Conservation (phyloP, 2,113 vertebrate species). For the Taxidea taxus region DNA sequence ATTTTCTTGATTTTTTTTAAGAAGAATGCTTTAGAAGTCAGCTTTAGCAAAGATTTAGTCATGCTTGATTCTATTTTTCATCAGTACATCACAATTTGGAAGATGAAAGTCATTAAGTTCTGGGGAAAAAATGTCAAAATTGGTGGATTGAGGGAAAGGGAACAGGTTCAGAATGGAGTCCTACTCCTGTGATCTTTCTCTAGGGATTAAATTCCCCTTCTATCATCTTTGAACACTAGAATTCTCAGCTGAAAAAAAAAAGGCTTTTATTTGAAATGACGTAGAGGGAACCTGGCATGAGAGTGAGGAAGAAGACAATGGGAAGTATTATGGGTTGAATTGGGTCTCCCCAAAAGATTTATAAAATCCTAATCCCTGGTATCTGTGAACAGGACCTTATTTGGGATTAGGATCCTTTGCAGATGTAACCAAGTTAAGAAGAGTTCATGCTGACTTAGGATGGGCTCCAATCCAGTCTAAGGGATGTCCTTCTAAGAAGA, state of each 20-base stretch:
- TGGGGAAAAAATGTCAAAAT: too few species aligned
- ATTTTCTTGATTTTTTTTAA: background rate
- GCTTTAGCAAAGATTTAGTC: background rate
- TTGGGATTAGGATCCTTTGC: background rate
- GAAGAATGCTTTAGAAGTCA: background rate
- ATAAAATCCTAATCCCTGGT: background rate
- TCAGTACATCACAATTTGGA: background rate
- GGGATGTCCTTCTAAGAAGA: background rate
- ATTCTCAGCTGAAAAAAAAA: background rate
- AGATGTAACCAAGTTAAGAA: too few species aligned
- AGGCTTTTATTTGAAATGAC: background rate
- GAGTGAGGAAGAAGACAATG: background rate
- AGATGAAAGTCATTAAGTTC: background rate
- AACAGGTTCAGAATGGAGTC: background rate
- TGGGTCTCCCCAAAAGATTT: background rate
- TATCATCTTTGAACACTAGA: background rate
- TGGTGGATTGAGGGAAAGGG: rapidly evolving
- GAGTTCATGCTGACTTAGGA: background rate
- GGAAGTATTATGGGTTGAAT: background rate
- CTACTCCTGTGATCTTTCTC: background rate
- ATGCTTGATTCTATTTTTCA: background rate
- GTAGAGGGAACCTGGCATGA: background rate
- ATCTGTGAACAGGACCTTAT: background rate
- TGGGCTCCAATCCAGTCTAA: background rate
- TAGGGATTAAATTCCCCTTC: background rate